Percentiles rank a stretch among this genome's conserved stretches.
These are phyloP conservation scores for Orchesella cincta DNA, from an alignment of 1,140 invertebrate genomes.

Conservation along the genomic window DNA sequence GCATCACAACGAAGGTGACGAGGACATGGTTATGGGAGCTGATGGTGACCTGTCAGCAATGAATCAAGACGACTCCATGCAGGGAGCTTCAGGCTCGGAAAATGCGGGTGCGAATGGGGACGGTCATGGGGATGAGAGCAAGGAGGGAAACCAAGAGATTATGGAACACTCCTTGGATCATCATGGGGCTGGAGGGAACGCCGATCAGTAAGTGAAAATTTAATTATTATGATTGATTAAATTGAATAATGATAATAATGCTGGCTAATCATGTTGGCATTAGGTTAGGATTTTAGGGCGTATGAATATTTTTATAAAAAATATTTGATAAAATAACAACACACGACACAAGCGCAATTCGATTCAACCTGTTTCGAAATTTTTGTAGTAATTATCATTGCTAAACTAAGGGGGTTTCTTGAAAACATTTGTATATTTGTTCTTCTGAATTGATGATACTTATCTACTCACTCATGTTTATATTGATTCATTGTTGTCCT, in stretches of 20 bases:
- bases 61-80: constrained; percentile 48
- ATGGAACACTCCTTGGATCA: constrained; percentile 45
- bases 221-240: background rate
- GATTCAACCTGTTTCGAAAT: too few relatives aligned
- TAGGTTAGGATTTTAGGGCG: constrained; percentile 4
- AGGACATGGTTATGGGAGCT: constrained; percentile 28
- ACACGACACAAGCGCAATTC: too few relatives aligned
- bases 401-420: too few relatives aligned
- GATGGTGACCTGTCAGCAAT: constrained; percentile 26
- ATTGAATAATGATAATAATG: background rate
- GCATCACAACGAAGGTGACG: constrained; percentile 37
- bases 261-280: too few relatives aligned
- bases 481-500: background rate
- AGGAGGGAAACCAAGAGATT: constrained; percentile 37
- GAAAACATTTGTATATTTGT: background rate
- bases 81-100: constrained; percentile 28
- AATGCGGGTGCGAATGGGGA: background rate
- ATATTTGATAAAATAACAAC: too few relatives aligned
- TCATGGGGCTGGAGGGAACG: constrained; percentile 19
- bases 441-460: background rate
- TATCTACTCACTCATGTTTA: background rate
- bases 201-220: constrained; percentile 43
- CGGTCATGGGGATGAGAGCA: background rate
- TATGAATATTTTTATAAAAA: background rate
- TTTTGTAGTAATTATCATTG: too few relatives aligned